Percentiles rank a stretch among this genome's conserved stretches.
Conservation (phyloP, 2,113 vertebrate species). For the Clupea harengus region DNA sequence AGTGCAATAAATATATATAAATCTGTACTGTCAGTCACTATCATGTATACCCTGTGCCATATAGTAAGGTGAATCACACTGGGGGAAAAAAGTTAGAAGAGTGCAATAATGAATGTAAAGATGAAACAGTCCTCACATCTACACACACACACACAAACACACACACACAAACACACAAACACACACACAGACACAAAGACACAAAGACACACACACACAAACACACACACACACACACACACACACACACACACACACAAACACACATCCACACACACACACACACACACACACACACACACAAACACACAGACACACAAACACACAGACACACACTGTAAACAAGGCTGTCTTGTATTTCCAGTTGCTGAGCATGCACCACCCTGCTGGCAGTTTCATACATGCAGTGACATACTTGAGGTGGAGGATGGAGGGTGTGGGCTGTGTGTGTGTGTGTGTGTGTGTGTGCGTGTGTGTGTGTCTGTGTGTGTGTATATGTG, state of each 20-base stretch:
- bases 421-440: slow-evolving; percentile 23
- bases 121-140: neutral
- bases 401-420: slow-evolving; percentile 27
- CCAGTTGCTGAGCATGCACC: slow-evolving; percentile 51
- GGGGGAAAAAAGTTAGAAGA: too few relatives aligned
- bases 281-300: slow-evolving; percentile 23
- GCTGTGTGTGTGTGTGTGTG: too few relatives aligned
- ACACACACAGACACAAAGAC: neutral
- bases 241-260: neutral
- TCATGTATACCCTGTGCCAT: too few relatives aligned
- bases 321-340: slow-evolving; percentile 47
- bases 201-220: slow-evolving; percentile 44
- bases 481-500: too few relatives aligned
- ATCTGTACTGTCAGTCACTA: too few relatives aligned
- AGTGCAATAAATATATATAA: too few relatives aligned
- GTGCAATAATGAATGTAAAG: too few relatives aligned
- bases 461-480: too few relatives aligned
- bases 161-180: too few relatives aligned
- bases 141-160: slow-evolving; percentile 5
- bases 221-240: slow-evolving; percentile 46
- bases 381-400: slow-evolving; percentile 30
- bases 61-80: too few relatives aligned
- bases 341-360: slow-evolving; percentile 67
- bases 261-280: slow-evolving; percentile 32
- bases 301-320: slow-evolving; percentile 44